Percentiles rank a stretch among this genome's conserved stretches.
Conservation (phyloP, 2,113 vertebrate genomes). For the Zosterops lateralis region DNA sequence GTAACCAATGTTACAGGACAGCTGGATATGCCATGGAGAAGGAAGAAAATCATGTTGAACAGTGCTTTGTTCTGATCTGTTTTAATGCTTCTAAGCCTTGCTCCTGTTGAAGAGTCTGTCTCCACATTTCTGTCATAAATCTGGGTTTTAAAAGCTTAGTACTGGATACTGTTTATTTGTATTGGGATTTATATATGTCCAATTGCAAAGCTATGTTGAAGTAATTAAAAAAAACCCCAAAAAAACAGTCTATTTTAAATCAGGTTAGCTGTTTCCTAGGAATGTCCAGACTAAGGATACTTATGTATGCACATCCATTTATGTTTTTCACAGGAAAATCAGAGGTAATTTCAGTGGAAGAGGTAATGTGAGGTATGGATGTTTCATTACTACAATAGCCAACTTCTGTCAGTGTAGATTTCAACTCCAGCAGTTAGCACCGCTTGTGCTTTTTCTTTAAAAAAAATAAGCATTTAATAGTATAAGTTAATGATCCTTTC, state of each 20-base stretch:
- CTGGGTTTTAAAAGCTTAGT: slow-evolving; percentile 14
- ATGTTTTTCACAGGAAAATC: not conserved
- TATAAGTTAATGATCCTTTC: not conserved
- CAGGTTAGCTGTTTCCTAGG: not conserved
- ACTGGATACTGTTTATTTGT: not conserved
- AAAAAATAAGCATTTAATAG: not conserved
- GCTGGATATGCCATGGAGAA: not conserved
- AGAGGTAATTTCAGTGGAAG: not conserved
- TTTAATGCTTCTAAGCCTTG: not conserved
- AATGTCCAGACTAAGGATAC: not conserved
- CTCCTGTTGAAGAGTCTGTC: not conserved
- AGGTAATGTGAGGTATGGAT: fast-evolving
- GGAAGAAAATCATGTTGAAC: slow-evolving; percentile 5
- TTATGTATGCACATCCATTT: not conserved
- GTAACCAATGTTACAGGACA: not conserved
- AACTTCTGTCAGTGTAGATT: not conserved
- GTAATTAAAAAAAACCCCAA: not conserved
- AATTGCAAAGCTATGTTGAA: not conserved
- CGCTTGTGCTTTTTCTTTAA: not conserved
- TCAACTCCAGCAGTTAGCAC: not conserved
- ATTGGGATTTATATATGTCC: not conserved
- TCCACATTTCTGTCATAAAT: not conserved
- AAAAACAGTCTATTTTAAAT: not conserved
- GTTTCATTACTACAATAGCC: not conserved
- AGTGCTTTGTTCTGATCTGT: slow-evolving; percentile 1